Evolutionary conservation across 1,140 invertebrate genomes (phyloP).

Genomic region (Leptoteleia sp.): DNA sequence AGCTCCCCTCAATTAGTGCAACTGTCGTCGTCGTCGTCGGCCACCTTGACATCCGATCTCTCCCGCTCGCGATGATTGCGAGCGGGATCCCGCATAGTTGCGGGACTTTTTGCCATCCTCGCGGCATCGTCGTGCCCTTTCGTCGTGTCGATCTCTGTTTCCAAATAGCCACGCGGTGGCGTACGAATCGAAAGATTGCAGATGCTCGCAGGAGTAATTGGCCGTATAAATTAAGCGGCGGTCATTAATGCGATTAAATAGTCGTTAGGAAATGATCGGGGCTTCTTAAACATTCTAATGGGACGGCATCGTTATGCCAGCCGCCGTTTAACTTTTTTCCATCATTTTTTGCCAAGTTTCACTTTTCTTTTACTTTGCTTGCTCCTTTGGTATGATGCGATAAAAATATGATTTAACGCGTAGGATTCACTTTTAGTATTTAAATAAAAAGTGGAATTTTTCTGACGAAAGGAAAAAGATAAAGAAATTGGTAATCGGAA

Average conservation of each 20-base stretch:
- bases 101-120: constrained; percentile 28
- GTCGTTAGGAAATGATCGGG: constrained; percentile 2
- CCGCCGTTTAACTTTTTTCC: no score
- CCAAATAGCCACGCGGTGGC: constrained; percentile 24
- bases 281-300: neutral
- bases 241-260: constrained; percentile 7
- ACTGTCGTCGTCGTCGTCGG: constrained; percentile 28
- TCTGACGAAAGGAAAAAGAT: no score
- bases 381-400: no score
- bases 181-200: constrained; percentile 11
- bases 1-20: constrained; percentile 38
- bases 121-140: constrained; percentile 36
- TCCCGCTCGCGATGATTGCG: constrained; percentile 14
- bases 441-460: no score
- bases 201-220: constrained; percentile 16
- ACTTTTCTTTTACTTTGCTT: no score
- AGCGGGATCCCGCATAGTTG: constrained; percentile 43
- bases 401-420: no score
- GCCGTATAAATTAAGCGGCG: neutral
- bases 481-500: no score
- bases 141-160: constrained; percentile 1
- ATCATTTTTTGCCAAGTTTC: no score
- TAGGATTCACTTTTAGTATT: no score
- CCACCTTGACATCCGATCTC: constrained; percentile 48
- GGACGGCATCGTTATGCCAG: no score